Evolutionary conservation across 2,888 invertebrate genomes (phyloP).

Genomic region (Pharmacophagus antenor): DNA sequence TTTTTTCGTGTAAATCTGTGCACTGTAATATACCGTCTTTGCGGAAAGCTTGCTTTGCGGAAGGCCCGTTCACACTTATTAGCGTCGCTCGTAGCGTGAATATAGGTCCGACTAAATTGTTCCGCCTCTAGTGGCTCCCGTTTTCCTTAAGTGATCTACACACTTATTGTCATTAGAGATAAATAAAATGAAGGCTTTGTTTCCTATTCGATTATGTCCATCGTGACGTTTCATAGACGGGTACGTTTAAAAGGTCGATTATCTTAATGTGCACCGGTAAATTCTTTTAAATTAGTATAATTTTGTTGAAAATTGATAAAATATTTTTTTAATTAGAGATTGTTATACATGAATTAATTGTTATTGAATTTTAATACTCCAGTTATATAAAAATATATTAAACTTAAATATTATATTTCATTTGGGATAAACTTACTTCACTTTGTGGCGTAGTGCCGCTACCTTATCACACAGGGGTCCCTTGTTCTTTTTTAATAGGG

Average conservation of each 20-base stretch:
- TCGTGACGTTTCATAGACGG: background rate
- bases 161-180: constrained; percentile 13
- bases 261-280: background rate
- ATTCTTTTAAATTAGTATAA: no score
- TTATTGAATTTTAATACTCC: no score
- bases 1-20: constrained; percentile 17
- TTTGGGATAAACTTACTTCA: no score
- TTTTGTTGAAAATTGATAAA: no score
- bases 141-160: constrained; percentile 11
- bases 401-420: no score
- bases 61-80: constrained; percentile 23
- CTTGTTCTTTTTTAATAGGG: no score
- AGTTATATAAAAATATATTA: no score
- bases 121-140: constrained; percentile 8
- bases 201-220: background rate
- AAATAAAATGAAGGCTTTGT: constrained; percentile 9
- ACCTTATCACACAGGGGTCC: no score
- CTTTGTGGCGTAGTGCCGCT: no score
- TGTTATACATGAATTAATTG: no score
- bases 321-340: no score
- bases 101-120: constrained; percentile 8
- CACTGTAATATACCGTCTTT: constrained; percentile 3
- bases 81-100: constrained; percentile 12
- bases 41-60: constrained; percentile 7
- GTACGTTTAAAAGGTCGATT: background rate